Conservation (phyloP, 2,888 invertebrate species). For the Phorcus lineatus region DNA sequence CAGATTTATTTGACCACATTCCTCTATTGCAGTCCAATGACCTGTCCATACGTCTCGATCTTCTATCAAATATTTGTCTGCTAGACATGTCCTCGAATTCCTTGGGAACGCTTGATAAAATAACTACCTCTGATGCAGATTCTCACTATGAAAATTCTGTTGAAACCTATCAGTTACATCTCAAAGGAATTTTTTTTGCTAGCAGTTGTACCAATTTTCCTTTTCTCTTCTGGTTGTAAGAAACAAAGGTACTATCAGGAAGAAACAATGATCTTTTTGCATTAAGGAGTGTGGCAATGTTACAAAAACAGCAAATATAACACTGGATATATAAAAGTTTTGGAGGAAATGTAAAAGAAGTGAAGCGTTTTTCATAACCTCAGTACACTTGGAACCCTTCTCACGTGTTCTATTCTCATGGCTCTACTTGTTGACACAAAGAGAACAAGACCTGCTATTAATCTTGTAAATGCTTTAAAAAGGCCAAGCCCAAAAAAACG, state of each 20-base stretch:
- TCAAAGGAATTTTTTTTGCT: neutral
- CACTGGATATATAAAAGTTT: neutral
- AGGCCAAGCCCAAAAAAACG: neutral
- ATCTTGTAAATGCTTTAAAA: neutral
- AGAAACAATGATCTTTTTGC: neutral
- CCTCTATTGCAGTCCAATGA: too few species aligned
- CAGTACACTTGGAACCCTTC: neutral
- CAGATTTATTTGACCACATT: too few species aligned
- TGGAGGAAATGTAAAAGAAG: neutral
- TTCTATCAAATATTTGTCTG: too few species aligned
- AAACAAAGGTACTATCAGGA: neutral
- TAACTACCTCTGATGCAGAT: too few species aligned
- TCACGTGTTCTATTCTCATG: neutral
- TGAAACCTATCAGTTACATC: neutral
- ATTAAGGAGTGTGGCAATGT: neutral
- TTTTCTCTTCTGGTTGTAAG: neutral
- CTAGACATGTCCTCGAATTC: too few species aligned
- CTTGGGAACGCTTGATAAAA: too few species aligned
- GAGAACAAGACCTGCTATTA: neutral
- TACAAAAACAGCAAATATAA: neutral
- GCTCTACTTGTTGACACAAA: neutral
- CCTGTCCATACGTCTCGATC: too few species aligned
- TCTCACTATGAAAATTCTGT: too few species aligned
- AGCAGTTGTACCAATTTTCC: neutral
- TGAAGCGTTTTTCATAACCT: neutral